Base-by-base conservation (phyloP, 2,797 vertebrate species). In the Mus caroli region DNA sequence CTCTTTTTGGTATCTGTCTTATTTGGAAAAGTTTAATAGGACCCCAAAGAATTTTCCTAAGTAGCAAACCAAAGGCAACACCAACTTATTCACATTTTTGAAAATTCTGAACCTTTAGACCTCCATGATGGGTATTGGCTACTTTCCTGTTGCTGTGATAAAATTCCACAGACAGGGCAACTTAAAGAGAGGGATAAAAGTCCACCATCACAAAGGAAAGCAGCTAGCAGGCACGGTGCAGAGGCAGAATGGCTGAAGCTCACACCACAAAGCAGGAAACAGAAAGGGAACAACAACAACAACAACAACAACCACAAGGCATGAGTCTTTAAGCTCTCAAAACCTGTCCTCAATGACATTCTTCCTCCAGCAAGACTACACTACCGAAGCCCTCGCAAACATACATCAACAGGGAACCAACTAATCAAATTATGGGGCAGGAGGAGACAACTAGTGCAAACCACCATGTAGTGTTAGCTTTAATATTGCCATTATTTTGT, bases 31-130 rank as follows among this genome's bases (percentile, higher is more conserved):
- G 22, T 56, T 19, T 31, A 86, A 76, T 34, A 64, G 79, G 34
- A 26, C 40, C 34, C 34, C 69, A 69, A 77, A 94, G n/a, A 93
- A 90, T 17, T 75, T 85, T 15, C 22, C 50, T 7, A 93, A 58
- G 58, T 56, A 93, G 60, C 19, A 91, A 10, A 64, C 54, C 34
- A 86, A 73, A 83, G 54, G 85, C 4, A 82, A 40, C 4, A 50
- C 1, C n/a, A 64, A 62, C 6, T 82, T 91, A 85, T 54, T 95
- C 58, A 58, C 12, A n/a, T n/a, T 95, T 92, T 71, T 73, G 37
- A 90, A 94, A 96, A 64, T 83, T 93, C 56, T 90, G 60, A 52
- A 87, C 86, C 31, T 88, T 95, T 24, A 77, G 7, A 54, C 4
- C 31, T 95, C 15, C 22, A 26, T 43, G 58, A 20, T 83, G 28